Percentiles rank a stretch among this genome's conserved stretches.
phyloP scores from a whole-genome alignment of 64 coral and sea anemone species.

The Pocillopora verrucosa region DNA sequence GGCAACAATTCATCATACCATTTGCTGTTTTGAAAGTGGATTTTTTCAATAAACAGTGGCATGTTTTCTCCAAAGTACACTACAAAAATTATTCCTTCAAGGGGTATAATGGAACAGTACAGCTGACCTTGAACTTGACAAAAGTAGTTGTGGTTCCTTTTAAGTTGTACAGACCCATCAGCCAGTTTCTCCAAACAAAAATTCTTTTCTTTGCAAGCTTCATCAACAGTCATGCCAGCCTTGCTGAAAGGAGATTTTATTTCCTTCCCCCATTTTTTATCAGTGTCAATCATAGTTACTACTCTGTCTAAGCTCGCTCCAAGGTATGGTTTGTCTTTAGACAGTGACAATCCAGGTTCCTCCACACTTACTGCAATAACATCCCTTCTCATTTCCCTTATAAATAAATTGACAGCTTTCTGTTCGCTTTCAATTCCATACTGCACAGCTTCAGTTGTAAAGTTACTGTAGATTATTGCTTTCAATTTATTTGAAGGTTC shows the following conservation, averaged over 20 bases:
- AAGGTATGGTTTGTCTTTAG: constrained; percentile 55
- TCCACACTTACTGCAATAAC: constrained; percentile 4
- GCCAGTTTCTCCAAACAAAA: constrained; percentile 44
- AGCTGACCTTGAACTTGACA: constrained; percentile 51
- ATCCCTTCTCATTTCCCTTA: constrained; percentile 11
- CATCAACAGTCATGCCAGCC: constrained; percentile 45
- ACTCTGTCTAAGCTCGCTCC: constrained; percentile 64
- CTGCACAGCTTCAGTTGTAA: not conserved
- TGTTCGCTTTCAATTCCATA: constrained; percentile 21
- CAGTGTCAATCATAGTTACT: constrained; percentile 55
- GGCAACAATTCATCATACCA: constrained; percentile 18
- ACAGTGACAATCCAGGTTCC: constrained; percentile 22
- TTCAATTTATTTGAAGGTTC: constrained; percentile 70
- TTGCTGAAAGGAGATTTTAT: constrained; percentile 69
- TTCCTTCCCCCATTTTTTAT: constrained; percentile 49
- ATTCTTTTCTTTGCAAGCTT: constrained; percentile 57
- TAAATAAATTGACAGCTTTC: constrained; percentile 16
- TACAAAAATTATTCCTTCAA: constrained; percentile 20
- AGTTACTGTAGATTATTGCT: constrained; percentile 49
- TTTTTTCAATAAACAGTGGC: constrained; percentile 36
- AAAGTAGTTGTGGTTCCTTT: constrained; percentile 51
- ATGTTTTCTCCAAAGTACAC: constrained; percentile 29
- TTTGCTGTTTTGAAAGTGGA: constrained; percentile 25
- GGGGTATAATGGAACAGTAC: constrained; percentile 17
- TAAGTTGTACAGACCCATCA: constrained; percentile 40